Base-by-base conservation (phyloP, 2,888 invertebrate species). In the Tiphia femorata region DNA sequence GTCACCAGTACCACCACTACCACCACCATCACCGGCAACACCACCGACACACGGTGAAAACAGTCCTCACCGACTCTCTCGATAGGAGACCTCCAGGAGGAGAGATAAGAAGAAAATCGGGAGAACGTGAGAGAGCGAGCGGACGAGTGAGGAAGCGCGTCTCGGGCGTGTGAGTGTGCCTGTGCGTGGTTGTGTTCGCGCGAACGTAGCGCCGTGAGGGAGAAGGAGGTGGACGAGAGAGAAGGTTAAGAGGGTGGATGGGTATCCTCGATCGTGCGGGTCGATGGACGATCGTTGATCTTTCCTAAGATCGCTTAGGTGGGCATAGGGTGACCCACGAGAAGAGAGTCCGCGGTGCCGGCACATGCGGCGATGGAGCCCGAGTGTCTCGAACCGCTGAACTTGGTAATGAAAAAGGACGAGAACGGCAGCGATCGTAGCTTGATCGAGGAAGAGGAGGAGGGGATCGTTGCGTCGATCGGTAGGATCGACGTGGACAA, bases 321-420 rank as follows among this genome's bases (percentile, higher is more conserved):
- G 65, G 65, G 58, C 52, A 50, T 56, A 56, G 48, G 52, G 30
- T 40, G 57, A 42, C 61, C 68, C 58, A 53, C 61, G 49, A 58
- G 51, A 43, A 41, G 49, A 38, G 16, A 49, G 56, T 33, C 37
- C 17, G 5, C 19, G 20, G 40, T 21, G 21, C 12, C 23, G 41
- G 62, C 44, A 33, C 49, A 44, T 60, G 62, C 70, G 79, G 82
- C 78, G 67, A 83, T 83, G 83, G 83, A 83, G 82, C 78, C 83
- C 78, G 82, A 83, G 72, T 83, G 78, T 57, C 70, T 77, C 71
- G 82, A 83, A 61, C 85, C 88, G 83, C 84, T 88, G 83, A 88
- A 87, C 84, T 82, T 86, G 73, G 85, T 85, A 70, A 85, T 85
- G 60, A 85, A 84, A 73, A 85, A 85, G 73, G 72, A 79, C 68